These are phyloP conservation scores for Anoplius nigerrimus DNA, from an alignment of 2,888 invertebrate genomes.

Conservation along the genomic window DNA sequence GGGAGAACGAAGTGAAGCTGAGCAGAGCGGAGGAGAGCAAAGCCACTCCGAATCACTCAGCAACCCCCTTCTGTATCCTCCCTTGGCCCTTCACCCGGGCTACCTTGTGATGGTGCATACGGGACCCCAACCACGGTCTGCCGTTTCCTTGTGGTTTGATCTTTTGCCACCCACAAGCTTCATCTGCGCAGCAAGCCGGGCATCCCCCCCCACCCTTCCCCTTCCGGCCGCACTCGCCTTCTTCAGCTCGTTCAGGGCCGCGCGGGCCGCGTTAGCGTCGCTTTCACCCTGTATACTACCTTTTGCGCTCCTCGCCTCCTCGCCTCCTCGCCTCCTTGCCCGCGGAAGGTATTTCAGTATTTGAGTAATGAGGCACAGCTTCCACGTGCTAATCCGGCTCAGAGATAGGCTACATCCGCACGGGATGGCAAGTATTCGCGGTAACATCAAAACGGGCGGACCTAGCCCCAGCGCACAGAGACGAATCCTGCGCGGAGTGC, in stretches of 20 bases:
- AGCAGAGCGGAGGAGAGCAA: constrained; percentile 41
- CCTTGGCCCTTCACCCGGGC: constrained; percentile 17
- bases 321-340: constrained; percentile 20
- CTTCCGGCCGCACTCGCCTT: background rate
- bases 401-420: background rate
- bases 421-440: constrained; percentile 37
- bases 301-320: background rate
- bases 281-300: background rate
- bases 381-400: constrained; percentile 53
- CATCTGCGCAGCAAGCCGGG: constrained; percentile 11
- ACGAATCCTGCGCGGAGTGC: background rate
- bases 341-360: constrained; percentile 46
- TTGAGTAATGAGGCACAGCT: constrained; percentile 58
- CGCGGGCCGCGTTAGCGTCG: background rate
- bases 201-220: constrained; percentile 13
- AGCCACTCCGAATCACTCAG: constrained; percentile 61
- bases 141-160: constrained; percentile 61
- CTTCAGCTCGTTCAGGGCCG: constrained; percentile 3
- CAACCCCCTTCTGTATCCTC: constrained; percentile 41
- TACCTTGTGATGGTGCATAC: constrained; percentile 46
- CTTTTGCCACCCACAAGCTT: constrained; percentile 47
- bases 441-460: constrained; percentile 47
- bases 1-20: constrained; percentile 37
- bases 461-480: no score
- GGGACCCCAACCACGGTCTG: constrained; percentile 51